Conservation (phyloP, 2,888 invertebrate species). For the Tetragnatha montana region DNA sequence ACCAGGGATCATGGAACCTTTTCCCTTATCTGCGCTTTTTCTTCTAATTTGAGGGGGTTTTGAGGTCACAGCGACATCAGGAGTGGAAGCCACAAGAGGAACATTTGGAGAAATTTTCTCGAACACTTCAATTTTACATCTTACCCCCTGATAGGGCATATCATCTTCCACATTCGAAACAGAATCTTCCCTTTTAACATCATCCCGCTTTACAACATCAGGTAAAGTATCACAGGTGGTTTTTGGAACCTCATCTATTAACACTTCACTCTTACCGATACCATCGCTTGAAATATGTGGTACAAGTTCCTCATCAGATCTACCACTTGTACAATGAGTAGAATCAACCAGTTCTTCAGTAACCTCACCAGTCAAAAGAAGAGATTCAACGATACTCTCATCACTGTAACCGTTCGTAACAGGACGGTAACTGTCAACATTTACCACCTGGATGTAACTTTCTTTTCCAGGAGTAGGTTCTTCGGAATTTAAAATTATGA, state of each 20-base stretch:
- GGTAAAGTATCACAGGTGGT: background rate
- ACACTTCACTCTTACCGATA: background rate
- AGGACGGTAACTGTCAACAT: background rate
- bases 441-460: background rate
- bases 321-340: background rate
- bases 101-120: slow-evolving; percentile 18
- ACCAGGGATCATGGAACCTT: slow-evolving; percentile 36
- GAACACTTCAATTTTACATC: slow-evolving; percentile 19
- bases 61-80: background rate
- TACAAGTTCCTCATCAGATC: background rate
- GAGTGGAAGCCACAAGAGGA: background rate
- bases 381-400: background rate
- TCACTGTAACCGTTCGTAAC: background rate
- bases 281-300: background rate
- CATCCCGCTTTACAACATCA: background rate
- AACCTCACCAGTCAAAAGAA: background rate
- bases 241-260: background rate
- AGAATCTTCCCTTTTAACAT: background rate
- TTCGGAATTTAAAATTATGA: no score
- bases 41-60: background rate
- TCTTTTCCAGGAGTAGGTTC: background rate
- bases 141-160: background rate
- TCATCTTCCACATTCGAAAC: background rate
- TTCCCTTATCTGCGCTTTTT: slow-evolving; percentile 7
- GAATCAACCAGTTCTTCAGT: background rate